Conservation (phyloP, 1,140 invertebrate species). For the Phymastichus coffea region DNA sequence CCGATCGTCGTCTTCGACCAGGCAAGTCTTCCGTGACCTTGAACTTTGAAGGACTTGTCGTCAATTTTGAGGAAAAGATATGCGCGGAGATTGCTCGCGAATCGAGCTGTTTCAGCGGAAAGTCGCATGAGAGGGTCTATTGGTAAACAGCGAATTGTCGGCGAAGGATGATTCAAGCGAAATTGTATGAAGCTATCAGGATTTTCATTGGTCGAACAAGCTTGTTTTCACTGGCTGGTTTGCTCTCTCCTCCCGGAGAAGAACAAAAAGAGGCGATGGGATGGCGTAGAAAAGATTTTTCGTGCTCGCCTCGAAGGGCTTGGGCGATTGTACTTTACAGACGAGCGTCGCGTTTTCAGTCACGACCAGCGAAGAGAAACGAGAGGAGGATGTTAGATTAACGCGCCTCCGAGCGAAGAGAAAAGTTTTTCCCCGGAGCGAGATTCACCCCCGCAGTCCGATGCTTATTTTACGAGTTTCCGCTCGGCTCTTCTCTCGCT, state of each 20-base stretch:
- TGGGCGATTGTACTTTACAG: conserved; percentile 20
- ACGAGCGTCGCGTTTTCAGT: conserved; percentile 11
- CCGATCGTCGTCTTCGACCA: too few species aligned
- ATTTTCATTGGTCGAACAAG: not conserved
- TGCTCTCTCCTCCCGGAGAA: not conserved
- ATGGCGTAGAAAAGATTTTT: not conserved
- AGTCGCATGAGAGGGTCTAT: too few species aligned
- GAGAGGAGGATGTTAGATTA: conserved; percentile 21
- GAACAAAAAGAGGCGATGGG: not conserved
- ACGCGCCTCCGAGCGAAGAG: conserved; percentile 19
- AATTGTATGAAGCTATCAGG: too few species aligned
- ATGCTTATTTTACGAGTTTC: conserved; percentile 22
- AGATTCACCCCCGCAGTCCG: not conserved
- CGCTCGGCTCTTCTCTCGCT: too few species aligned
- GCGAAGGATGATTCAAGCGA: too few species aligned
- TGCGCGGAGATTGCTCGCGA: too few species aligned
- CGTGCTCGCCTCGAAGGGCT: conserved; percentile 15
- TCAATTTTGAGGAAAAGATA: too few species aligned
- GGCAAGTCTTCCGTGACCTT: too few species aligned
- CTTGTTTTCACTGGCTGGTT: too few species aligned
- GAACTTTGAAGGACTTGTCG: too few species aligned
- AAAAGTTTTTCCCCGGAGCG: conserved; percentile 21
- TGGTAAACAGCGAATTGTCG: too few species aligned
- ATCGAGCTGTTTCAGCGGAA: too few species aligned
- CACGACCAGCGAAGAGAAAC: not conserved